Percentiles rank a stretch among this genome's conserved stretches.
Conservation (phyloP, 2,113 vertebrate species). For the Nematolebias whitei region DNA sequence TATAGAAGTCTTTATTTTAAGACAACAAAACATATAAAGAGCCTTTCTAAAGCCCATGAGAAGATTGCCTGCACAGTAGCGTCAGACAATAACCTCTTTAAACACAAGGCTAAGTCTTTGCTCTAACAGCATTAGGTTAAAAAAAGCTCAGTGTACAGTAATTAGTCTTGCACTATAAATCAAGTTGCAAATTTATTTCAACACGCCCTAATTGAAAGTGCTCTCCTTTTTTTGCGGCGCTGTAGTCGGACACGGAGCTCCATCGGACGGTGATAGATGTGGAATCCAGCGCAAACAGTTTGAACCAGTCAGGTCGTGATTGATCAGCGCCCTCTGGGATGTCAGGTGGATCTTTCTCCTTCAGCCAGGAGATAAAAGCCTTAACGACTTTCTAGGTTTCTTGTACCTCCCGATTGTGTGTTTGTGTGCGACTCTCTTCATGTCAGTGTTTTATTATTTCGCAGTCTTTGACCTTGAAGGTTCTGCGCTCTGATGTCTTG, state of each 20-base stretch:
- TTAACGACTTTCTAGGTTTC: conserved; percentile 75
- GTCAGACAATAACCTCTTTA: conserved; percentile 87
- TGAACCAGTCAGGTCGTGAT: conserved; percentile 94
- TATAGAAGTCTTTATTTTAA: conserved; percentile 30
- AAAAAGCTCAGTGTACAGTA: conserved; percentile 85
- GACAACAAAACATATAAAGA: conserved; percentile 49
- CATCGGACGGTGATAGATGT: conserved; percentile 91
- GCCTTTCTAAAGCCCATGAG: conserved; percentile 63
- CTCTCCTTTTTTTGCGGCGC: conserved; percentile 68
- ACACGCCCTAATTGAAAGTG: conserved; percentile 96
- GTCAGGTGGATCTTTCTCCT: conserved; percentile 86
- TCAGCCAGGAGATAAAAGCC: conserved; percentile 78
- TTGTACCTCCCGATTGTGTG: conserved; percentile 71
- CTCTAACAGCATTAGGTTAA: conserved; percentile 87
- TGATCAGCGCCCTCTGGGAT: conserved; percentile 93
- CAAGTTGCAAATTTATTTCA: conserved; percentile 92
- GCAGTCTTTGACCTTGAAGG: conserved; percentile 78
- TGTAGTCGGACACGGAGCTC: conserved; percentile 85
- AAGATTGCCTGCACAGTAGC: conserved; percentile 77
- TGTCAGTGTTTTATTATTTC: conserved; percentile 70
- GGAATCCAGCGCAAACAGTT: conserved; percentile 93
- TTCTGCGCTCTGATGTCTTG: conserved; percentile 76
- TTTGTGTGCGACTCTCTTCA: conserved; percentile 49
- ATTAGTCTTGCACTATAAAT: conserved; percentile 98
- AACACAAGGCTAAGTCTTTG: conserved; percentile 84